Evolutionary conservation across 2,888 invertebrate species (phyloP), one percentile per base, ranked within the genome.

Genomic region (Brachyptera risi): DNA sequence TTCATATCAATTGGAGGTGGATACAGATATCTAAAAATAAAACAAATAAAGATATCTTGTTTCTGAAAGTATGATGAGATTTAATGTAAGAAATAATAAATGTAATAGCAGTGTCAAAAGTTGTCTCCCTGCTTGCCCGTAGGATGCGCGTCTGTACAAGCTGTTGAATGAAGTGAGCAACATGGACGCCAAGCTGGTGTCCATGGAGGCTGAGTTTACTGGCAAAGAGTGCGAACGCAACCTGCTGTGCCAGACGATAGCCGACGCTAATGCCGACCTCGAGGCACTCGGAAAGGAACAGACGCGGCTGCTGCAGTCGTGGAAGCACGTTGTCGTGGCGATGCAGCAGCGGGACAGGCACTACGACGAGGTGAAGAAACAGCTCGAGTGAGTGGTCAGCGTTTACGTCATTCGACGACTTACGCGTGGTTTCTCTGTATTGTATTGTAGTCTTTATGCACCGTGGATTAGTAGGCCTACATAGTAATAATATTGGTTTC

Each of bases 311-410:
- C 79, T 86, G 65, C 83, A 83, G 68, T 80, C 87, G 4, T 91
- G 90, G 90, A 85, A 87, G 70, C 83, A 86, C 13, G 86, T 90
- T 40, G 79, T 91, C 1, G 77, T 84, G 11, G 85, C 85, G 61
- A 87, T 90, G 63, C 79, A 81, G 21, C 83, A 86, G 61, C 74
- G 88, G 21, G 89, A 90, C 71, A 83, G 81, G 67, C 80, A 85
- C 1, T 80, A 83, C 62, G 80, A 82, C 64, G 81, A 83, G 56
- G 78, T 87, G 1, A 78, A 79, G 44, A 76, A 79, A 35, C 85
- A 86, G 67, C 79, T 84, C 66, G 78, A 74, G 84, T 84, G 72
- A 74, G 75, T 70, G 64, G 62, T 11, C 66, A 64, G 17, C n/a
- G n/a, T n/a, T n/a, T n/a, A n/a, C n/a, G n/a, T n/a, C n/a, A n/a